Conservation (phyloP, 2,888 invertebrate genomes). For the Dinocampus coccinellae region DNA sequence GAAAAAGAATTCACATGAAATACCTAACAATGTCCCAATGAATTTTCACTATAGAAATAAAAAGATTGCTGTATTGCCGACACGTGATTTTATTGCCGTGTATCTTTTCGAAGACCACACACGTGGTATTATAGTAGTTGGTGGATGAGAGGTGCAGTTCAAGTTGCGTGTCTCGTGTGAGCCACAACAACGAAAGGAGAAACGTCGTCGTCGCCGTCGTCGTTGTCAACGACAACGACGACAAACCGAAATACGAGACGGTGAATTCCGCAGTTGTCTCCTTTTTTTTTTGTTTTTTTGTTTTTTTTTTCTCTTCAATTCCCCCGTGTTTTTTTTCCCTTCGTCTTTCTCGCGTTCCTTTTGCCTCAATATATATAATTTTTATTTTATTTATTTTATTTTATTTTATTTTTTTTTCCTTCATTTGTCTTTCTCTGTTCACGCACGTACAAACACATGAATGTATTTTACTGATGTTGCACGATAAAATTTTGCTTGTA, state of each 20-base stretch:
- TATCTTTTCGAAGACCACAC: conserved; percentile 40
- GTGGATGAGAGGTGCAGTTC: conserved; percentile 19
- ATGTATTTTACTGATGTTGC: conserved; percentile 7
- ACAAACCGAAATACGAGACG: conserved; percentile 47
- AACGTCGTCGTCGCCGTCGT: conserved; percentile 23
- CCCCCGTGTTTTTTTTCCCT: too few relatives aligned
- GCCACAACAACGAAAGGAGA: conserved; percentile 28
- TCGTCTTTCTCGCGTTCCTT: neutral
- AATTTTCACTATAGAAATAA: conserved; percentile 26
- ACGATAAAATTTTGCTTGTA: conserved; percentile 21
- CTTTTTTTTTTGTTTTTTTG: neutral
- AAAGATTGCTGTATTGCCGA: conserved; percentile 47
- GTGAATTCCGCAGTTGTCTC: conserved; percentile 38
- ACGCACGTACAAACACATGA: conserved; percentile 15
- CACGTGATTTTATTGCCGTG: conserved; percentile 47
- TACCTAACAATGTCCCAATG: conserved; percentile 31
- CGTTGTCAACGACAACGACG: conserved; percentile 6
- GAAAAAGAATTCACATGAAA: conserved; percentile 49
- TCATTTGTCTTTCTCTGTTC: conserved; percentile 20
- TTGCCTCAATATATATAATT: neutral
- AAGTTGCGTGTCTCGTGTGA: conserved; percentile 2
- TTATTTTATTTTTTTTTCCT: conserved; percentile 4
- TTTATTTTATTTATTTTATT: conserved; percentile 17
- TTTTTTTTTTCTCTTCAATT: neutral
- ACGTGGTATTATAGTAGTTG: conserved; percentile 39